Evolutionary conservation across 2,797 vertebrate genomes (phyloP).

Genomic region (Halcyon chelicuti): DNA sequence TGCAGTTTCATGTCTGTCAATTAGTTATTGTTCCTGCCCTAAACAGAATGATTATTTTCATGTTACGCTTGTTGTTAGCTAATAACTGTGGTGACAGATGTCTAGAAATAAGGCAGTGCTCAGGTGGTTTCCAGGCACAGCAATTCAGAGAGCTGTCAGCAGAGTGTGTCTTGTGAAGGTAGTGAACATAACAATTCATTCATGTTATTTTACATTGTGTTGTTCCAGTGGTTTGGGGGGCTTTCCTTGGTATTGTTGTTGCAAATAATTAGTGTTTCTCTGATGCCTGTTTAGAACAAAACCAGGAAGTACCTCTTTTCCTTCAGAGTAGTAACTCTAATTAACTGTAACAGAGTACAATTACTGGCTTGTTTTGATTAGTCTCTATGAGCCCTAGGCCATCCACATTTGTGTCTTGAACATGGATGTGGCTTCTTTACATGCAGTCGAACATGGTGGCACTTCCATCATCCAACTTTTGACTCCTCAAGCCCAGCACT

Average conservation of each 20-base stretch:
- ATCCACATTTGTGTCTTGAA: neutral
- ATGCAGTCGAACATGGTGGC: neutral
- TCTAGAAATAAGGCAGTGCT: constrained; percentile 20
- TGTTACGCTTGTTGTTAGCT: constrained; percentile 42
- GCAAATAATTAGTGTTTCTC: neutral
- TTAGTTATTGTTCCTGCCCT: constrained; percentile 34
- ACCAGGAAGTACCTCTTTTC: neutral
- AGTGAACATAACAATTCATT: constrained; percentile 4
- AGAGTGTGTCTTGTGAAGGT: neutral
- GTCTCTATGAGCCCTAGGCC: neutral
- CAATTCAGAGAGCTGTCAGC: neutral
- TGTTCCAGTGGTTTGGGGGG: neutral
- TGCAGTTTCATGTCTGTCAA: constrained; percentile 29
- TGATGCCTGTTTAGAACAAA: constrained; percentile 32
- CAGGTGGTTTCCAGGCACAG: constrained; percentile 59
- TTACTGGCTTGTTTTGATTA: rapidly evolving
- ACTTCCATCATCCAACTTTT: neutral
- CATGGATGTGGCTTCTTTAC: neutral
- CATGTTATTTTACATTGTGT: neutral
- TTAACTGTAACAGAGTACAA: neutral
- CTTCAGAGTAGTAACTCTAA: neutral
- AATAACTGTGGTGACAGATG: constrained; percentile 54
- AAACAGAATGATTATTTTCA: constrained; percentile 39
- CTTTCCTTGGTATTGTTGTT: neutral
- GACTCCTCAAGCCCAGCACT: neutral